These are phyloP conservation scores for Nephrotoma flavescens DNA, from an alignment of 2,888 invertebrate species.

Conservation along the genomic window DNA sequence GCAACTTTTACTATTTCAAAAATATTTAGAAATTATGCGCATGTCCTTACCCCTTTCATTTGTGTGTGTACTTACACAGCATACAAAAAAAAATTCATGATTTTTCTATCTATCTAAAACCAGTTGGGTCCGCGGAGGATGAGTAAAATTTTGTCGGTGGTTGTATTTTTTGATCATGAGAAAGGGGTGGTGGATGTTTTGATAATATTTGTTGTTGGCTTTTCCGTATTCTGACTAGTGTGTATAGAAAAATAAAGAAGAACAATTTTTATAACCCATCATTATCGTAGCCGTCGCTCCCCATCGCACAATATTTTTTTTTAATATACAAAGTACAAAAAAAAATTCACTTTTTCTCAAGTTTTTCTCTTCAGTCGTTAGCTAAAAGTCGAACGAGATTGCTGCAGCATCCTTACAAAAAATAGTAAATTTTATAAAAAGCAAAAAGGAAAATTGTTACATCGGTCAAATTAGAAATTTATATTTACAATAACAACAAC, in stretches of 20 bases:
- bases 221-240: not conserved
- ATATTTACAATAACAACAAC: conserved; percentile 1
- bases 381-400: conserved; percentile 15
- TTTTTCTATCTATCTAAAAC: not conserved
- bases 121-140: not conserved
- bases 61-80: not conserved
- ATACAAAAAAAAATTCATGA: not conserved
- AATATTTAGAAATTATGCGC: not conserved
- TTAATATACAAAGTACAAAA: not conserved
- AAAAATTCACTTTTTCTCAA: conserved; percentile 3
- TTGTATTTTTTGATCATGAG: not conserved
- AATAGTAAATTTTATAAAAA: conserved; percentile 6
- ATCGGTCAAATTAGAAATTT: conserved; percentile 10
- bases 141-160: not conserved
- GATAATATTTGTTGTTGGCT: conserved; percentile 1
- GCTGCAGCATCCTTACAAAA: conserved; percentile 10
- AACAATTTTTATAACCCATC: not conserved
- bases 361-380: conserved; percentile 13
- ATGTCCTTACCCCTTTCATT: not conserved
- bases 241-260: conserved; percentile 1
- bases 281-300: conserved; percentile 7
- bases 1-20: not conserved
- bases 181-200: not conserved
- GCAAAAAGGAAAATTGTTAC: conserved; percentile 9
- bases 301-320: conserved; percentile 3